Percentiles rank a stretch among this genome's conserved stretches.
Evolutionary conservation across 2,888 invertebrate species (phyloP).

Genomic region (Drosophila neutralis): DNA sequence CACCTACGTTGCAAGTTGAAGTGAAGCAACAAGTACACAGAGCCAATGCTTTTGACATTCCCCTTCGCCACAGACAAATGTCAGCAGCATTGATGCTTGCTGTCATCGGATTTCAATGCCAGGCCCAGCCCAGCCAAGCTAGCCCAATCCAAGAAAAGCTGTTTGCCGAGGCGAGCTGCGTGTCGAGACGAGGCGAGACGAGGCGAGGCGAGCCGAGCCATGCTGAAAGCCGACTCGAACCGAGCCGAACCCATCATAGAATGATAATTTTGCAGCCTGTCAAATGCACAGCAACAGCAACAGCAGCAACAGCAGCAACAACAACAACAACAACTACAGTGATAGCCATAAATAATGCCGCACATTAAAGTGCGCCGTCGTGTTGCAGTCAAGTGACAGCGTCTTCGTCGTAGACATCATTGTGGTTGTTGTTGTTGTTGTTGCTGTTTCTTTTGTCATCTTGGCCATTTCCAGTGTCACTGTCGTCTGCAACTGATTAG

Average conservation of each 20-base stretch:
- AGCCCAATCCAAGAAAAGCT: constrained; percentile 2
- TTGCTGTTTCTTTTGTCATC: constrained; percentile 14
- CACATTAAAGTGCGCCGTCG: constrained; percentile 42
- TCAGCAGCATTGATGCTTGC: constrained; percentile 59
- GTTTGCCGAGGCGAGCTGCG: not conserved
- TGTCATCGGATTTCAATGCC: constrained; percentile 56
- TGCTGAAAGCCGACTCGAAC: not conserved
- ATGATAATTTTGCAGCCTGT: constrained; percentile 55
- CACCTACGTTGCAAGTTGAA: not conserved
- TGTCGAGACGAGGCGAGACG: not conserved
- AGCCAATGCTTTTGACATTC: not conserved
- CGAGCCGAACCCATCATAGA: constrained; percentile 16
- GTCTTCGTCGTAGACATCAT: constrained; percentile 11
- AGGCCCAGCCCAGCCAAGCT: constrained; percentile 3
- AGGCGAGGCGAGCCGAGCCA: fast-evolving
- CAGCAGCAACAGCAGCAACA: not conserved
- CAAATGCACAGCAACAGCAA: constrained; percentile 36
- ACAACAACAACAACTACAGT: not conserved
- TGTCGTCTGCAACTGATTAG: constrained; percentile 66
- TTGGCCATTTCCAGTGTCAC: constrained; percentile 28
- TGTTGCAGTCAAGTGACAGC: constrained; percentile 19
- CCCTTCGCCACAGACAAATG: constrained; percentile 40
- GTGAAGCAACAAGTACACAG: not conserved
- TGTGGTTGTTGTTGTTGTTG: not conserved
- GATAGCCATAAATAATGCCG: constrained; percentile 52